Percentiles rank a stretch among this genome's conserved stretches.
phyloP scores from a whole-genome alignment of 23 tunicate genomes.

The Aplidium turbinatum region DNA sequence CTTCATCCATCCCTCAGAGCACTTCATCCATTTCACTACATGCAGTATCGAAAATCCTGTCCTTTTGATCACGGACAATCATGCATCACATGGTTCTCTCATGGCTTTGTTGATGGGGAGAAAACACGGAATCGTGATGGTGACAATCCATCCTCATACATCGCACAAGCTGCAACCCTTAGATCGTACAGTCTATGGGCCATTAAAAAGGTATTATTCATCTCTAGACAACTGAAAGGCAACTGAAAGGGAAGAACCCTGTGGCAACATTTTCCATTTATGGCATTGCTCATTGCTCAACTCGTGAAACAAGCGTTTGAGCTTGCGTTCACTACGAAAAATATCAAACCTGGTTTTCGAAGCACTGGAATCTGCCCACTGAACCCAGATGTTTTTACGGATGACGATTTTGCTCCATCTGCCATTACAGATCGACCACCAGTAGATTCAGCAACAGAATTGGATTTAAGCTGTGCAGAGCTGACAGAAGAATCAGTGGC shows the following conservation, averaged over 20 bases:
- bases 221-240: conserved; percentile 39
- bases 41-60: not conserved
- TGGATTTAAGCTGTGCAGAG: conserved; percentile 1
- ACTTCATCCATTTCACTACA: not conserved
- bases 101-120: conserved; percentile 8
- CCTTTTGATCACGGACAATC: conserved; percentile 15
- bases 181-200: conserved; percentile 27
- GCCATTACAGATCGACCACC: conserved; percentile 32
- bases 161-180: conserved; percentile 39
- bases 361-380: conserved; percentile 29
- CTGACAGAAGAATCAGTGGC: conserved; percentile 9
- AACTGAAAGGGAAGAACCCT: conserved; percentile 25
- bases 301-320: conserved; percentile 20
- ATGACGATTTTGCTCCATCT: conserved; percentile 25
- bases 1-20: no score
- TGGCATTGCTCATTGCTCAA: conserved; percentile 20
- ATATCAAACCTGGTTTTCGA: no score
- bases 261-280: conserved; percentile 15
- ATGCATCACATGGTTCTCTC: not conserved
- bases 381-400: conserved; percentile 26
- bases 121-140: conserved; percentile 16
- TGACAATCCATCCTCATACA: conserved; percentile 32
- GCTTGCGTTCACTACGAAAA: no score
- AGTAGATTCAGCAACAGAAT: conserved; percentile 14
- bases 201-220: conserved; percentile 9